Evolutionary conservation across 2,888 invertebrate genomes (phyloP), one percentile per base, ranked within the genome.

Genomic region (Yponomeuta sedellus): DNA sequence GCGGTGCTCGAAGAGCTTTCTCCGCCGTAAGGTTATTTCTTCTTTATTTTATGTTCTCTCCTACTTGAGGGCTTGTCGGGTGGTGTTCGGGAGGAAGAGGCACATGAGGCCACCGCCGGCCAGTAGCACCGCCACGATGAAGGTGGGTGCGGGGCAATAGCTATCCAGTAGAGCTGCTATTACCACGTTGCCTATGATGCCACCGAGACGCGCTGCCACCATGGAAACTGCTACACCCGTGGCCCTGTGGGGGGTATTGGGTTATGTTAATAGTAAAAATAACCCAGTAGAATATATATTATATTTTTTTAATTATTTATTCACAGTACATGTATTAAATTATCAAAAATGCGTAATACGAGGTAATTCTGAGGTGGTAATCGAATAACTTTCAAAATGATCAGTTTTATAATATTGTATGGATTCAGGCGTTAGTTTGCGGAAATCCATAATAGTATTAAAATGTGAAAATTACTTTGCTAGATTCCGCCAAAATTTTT

Each of bases 191-290:
- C 96, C 97, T 75, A 92, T 90, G 78, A 98, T 97, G 73, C 98
- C 97, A 71, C 97, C 98, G 69, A 98, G 91, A 67, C 98, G 94
- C 34, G 97, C 97, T 25, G 97, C 95, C 57, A 97, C 97, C 95
- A 97, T 97, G 0, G 97, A 97, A 69, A 97, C 94, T 57, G 97
- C 97, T 70, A 97, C 96, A 71, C 97, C 97, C 61, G 97, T 97
- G 64, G 97, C 97, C 75, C 97, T 96, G 86, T 52, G 34, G 34
- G 1, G 34, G 34, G 34, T 34, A 34, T 34, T 1, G 91, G 82
- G 69, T 19, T 57, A 3, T 4, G 3, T 25, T 4, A 2, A 25
- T 25, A 25, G 25, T 25, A 25, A 25, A 5, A 25, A 25, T 25
- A 25, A 4, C 3, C n/a, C n/a, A n/a, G n/a, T n/a, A n/a, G n/a